Evolutionary conservation across 30 jellyfish, hydroid and myxozoan species (phyloP), one percentile per base, ranked within the genome.

Genomic region (Nemopilema nomurai): DNA sequence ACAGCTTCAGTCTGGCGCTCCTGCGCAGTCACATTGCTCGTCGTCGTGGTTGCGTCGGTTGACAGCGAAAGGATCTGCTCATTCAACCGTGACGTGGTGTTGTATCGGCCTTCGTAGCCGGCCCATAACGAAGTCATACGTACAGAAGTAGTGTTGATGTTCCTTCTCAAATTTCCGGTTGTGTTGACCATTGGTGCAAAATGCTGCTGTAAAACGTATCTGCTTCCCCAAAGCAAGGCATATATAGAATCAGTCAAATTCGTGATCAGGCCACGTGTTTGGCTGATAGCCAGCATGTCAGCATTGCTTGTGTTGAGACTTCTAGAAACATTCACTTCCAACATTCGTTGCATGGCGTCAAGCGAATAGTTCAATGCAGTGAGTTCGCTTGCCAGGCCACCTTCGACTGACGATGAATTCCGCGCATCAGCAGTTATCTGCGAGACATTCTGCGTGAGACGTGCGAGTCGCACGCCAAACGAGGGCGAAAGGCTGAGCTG

Each of bases 181-280:
- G 68, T 24, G 41, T 85, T 75, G 6, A 41, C 69, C 29, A 66
- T 62, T 50, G 69, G 62, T 8, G 50, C 25, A 30, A 75, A 77
- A 66, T 85, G 88, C 41, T 63, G 67, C 20, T 85, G 84, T 51
- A 85, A 50, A 30, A 85, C 79, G 49, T 85, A 75, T 20, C 23
- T 22, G 71, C 94, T 76, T 18, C 78, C 94, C 94, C 94, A 85
- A 7, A 85, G 67, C 16, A 85, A 83, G 69, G 67, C 69, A 41
- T 74, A 76, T 21, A 85, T 66, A 24, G 57, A 81, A 41, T 8
- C 53, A 65, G 51, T 69, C 28, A 75, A 53, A 16, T 32, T 62
- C 71, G 63, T 49, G 0, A 76, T 66, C 29, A 62, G 88, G 8
- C 68, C 51, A 16, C 71, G 79, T 7, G 88, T 85, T 64, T 67